A percentile compares a stretch with the other conserved stretches of the same genome.
Evolutionary conservation across 2,888 invertebrate species (phyloP).

Genomic region (Neoitamus cyanurus): DNA sequence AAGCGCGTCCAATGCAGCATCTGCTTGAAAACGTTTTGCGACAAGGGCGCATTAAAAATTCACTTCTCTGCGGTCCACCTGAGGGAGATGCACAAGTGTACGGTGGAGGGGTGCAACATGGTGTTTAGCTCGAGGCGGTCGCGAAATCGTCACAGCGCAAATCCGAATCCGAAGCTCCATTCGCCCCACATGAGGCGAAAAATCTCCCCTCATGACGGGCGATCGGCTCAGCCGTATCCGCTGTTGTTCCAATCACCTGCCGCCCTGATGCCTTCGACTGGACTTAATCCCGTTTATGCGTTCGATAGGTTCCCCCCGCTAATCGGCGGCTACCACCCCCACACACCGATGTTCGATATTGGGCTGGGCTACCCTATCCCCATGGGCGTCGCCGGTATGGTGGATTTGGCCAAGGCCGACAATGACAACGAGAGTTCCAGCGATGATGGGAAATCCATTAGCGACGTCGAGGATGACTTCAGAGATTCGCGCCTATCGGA

Average conservation of each 20-base stretch:
- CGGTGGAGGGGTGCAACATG: conserved; percentile 97
- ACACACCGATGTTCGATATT: conserved; percentile 56
- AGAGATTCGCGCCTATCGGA: conserved; percentile 53
- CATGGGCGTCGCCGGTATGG: background rate
- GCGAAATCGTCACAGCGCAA: conserved; percentile 94
- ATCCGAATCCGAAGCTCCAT: conserved; percentile 96
- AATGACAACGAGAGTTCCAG: conserved; percentile 47
- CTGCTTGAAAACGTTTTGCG: conserved; percentile 98
- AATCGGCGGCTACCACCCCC: conserved; percentile 56
- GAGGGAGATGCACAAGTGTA: conserved; percentile 98
- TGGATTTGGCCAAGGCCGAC: conserved; percentile 13
- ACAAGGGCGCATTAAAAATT: conserved; percentile 98
- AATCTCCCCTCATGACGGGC: conserved; percentile 92
- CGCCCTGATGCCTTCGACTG: conserved; percentile 63
- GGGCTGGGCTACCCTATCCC: conserved; percentile 37
- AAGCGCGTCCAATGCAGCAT: conserved; percentile 97
- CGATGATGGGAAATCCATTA: conserved; percentile 49
- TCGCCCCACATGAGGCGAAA: conserved; percentile 94
- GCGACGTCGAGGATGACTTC: conserved; percentile 55
- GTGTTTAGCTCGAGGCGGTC: conserved; percentile 97
- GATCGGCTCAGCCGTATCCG: conserved; percentile 80
- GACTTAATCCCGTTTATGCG: conserved; percentile 76
- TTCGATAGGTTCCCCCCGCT: conserved; percentile 80
- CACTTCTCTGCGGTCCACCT: conserved; percentile 98
- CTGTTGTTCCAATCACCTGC: conserved; percentile 74